Evolutionary conservation across 2,888 invertebrate genomes (phyloP).

Genomic region (Cephus runcator): DNA sequence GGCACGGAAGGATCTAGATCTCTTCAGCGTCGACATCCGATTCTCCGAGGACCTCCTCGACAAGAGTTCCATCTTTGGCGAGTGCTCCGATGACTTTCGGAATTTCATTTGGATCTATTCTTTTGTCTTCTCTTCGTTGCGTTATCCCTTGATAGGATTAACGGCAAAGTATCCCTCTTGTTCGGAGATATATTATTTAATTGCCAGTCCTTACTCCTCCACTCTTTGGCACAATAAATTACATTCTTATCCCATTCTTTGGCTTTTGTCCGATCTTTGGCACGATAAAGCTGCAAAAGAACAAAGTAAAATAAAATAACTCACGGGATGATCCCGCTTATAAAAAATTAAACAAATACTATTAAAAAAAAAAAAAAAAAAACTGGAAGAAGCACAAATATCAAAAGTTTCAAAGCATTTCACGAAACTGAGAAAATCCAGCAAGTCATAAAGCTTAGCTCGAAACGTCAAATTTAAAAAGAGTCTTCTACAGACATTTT

Average conservation of each 20-base stretch:
- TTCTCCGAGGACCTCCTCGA: conserved; percentile 40
- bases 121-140: background rate
- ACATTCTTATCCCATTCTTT: background rate
- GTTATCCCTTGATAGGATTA: background rate
- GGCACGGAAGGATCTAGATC: conserved; percentile 58
- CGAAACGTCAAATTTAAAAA: background rate
- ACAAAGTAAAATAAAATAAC: background rate
- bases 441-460: background rate
- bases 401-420: background rate
- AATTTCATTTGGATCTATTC: conserved; percentile 55
- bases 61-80: conserved; percentile 57
- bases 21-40: conserved; percentile 51
- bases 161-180: background rate
- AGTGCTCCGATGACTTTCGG: conserved; percentile 39
- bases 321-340: background rate
- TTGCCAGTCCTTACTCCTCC: background rate
- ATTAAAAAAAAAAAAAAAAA: background rate
- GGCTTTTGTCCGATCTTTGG: conserved; percentile 33
- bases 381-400: background rate
- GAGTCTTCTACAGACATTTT: background rate
- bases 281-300: conserved; percentile 36
- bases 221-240: background rate
- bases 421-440: background rate
- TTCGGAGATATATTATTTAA: conserved; percentile 11
- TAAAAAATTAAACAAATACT: background rate